Evolutionary conservation across 2,113 vertebrate genomes (phyloP), one percentile per base, ranked within the genome.

Genomic region (Myiagra hebetior): DNA sequence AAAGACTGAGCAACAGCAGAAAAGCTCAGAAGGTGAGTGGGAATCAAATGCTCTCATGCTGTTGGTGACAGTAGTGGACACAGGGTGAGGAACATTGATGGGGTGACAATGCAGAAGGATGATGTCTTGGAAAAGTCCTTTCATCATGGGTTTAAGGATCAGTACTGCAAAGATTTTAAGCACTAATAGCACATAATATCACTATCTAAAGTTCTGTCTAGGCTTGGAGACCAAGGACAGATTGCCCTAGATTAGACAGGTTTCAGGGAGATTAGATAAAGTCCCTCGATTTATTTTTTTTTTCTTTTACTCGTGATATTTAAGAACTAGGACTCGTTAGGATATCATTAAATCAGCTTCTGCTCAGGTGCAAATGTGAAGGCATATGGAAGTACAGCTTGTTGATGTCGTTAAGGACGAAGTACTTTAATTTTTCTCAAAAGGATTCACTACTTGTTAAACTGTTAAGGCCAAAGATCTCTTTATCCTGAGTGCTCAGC

Each of bases 241-340:
- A 84, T 93, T 94, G 82, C 83, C 67, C 50, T 69, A 91, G 79
- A 57, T 89, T 77, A 97, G 46, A 17, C n/a, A 47, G 55, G 42
- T 93, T 93, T 90, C 57, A 73, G 28, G 6, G 26, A 69, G 91
- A 95, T 94, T 91, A 95, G 59, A 74, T 65, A 47, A 91, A 93
- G 12, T 64, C 33, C 12, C 7, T 89, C 0, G 1, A 7, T 64
- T 56, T 68, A 13, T 53, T 44, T 30, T 73, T 56, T 59, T 56
- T 60, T 67, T 33, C 3, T 79, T 79, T 74, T 31, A 10, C 47
- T 56, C 63, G 3, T 88, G 56, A 63, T 93, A 81, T 67, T 85
- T 75, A 65, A 6, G 5, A 75, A 86, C 37, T 19, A 60, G 10
- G 19, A 2, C 5, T 95, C 23, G 15, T 90, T 65, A 68, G 8